phyloP scores from a whole-genome alignment of 2,888 invertebrate species.

The Drosophila flavopinicola region DNA sequence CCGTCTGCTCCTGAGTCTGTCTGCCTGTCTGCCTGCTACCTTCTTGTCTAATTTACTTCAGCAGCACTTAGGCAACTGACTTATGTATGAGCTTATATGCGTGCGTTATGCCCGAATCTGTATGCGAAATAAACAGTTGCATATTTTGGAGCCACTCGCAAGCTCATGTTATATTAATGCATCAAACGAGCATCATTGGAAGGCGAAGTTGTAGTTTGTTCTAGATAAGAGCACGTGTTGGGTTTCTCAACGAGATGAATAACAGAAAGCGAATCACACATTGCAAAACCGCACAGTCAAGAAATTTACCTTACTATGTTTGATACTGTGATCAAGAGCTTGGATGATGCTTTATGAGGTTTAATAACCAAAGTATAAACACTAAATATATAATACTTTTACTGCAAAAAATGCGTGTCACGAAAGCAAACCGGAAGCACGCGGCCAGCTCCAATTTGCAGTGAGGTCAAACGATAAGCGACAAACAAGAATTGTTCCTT shows the following conservation, averaged over 20 bases:
- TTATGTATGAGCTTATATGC: background rate
- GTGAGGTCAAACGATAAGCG: background rate
- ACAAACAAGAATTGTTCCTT: conserved; percentile 8
- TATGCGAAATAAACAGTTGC: conserved; percentile 15
- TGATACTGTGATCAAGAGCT: too few relatives aligned
- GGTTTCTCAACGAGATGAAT: background rate
- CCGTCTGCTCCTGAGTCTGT: background rate
- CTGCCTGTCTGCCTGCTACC: background rate
- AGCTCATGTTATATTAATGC: conserved; percentile 26
- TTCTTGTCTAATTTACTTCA: conserved; percentile 7
- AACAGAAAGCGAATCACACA: background rate
- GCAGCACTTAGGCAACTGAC: conserved; percentile 25
- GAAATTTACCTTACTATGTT: too few relatives aligned
- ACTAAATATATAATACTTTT: too few relatives aligned
- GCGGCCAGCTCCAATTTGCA: conserved; percentile 1
- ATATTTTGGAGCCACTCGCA: conserved; percentile 13
- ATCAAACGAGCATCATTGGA: conserved; percentile 8
- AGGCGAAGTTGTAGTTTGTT: background rate
- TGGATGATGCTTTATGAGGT: too few relatives aligned
- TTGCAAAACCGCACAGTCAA: background rate
- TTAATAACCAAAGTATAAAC: too few relatives aligned
- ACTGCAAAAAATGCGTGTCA: background rate
- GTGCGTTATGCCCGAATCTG: conserved; percentile 8
- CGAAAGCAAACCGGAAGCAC: background rate
- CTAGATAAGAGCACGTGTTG: conserved; percentile 1